Evolutionary conservation across 2,888 invertebrate genomes (phyloP), one percentile per base, ranked within the genome.

Genomic region (Microplitis deprimator): DNA sequence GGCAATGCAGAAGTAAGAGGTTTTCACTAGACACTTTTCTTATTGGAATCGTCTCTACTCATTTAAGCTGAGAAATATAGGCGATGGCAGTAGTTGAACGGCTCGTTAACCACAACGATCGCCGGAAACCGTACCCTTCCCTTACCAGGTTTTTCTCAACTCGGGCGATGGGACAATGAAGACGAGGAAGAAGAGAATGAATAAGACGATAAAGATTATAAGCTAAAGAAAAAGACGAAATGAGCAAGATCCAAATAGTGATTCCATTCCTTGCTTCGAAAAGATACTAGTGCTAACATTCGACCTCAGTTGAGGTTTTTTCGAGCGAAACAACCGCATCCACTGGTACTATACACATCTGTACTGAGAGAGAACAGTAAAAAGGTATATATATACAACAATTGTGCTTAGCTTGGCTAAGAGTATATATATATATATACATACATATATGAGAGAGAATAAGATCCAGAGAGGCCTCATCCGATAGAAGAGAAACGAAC

Each of bases 41-140:
- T 77, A 73, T 77, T 74, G 61, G 16, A 59, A 72, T 77, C 68
- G 68, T 17, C 68, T 73, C 73, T 73, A 73, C 68, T 59, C 64
- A 64, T 60, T 68, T 59, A 10, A 61, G 50, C 50, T 61, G 67
- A 16, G 61, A 59, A 68, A 76, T 71, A 76, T 67, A 41, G 61
- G 59, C 65, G 73, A 73, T 69, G 68, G 70, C 69, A 60, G 68
- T 67, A 39, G 64, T 78, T 75, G 75, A 68, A 75, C 68, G 75
- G 78, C 78, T 78, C 78, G 75, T 75, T 78, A 77, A 77, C 73
- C 68, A 64, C 62, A 38, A 71, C 71, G 73, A 80, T 80, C 73
- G 78, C 73, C 78, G 75, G 78, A 77, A 79, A 78, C 79, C 70
- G 72, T 76, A 40, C 76, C 76, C 70, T 76, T 50, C 50, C 13